Base-by-base conservation (phyloP, 2,797 vertebrate species). In the Silurus lanzhouensis region DNA sequence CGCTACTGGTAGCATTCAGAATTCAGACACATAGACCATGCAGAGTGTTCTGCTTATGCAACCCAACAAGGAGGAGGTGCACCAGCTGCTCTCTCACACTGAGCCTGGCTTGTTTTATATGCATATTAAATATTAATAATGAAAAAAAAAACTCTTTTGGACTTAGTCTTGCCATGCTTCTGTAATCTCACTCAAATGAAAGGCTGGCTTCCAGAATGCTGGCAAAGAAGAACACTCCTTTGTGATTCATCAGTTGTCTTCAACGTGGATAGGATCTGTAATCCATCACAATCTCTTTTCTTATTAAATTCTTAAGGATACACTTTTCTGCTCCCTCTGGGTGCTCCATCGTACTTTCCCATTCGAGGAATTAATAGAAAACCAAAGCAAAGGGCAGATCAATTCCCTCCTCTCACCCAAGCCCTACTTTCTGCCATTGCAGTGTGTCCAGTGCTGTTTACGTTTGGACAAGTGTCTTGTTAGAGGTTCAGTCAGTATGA, bases 261-360 rank as follows among this genome's bases (percentile, higher is more conserved):
- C 92, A 92, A 93, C 92, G 91, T 94, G 93, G 92, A 94, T 93
- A 95, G 94, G 92, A 93, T 92, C 92, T 93, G 92, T 94, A 95
- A 96, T 95, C 94, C 95, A 95, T 95, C 95, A 95, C 94, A 91
- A 95, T 95, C 93, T 93, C 92, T 93, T 95, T 94, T 95, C 94
- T 95, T 95, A 96, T 95, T 95, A 95, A 93, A 95, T 95, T 95
- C 93, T 94, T 94, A 92, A 94, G 92, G 93, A 95, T 94, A 94
- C 94, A 94, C 93, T 95, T 94, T 87, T 93, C 93, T 90, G 93
- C 92, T 93, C 93, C 93, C 92, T 94, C 93, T 91, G 93, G 94
- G 92, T 91, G 92, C 88, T 92, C 91, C 91, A 90, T 92, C 93
- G 93, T 95, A 94, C 92, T 92, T 91, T 94, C 92, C 94, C 90